These are phyloP conservation scores for Platyrinchus mystaceus DNA, from an alignment of 2,797 vertebrate species.

Conservation along the genomic window DNA sequence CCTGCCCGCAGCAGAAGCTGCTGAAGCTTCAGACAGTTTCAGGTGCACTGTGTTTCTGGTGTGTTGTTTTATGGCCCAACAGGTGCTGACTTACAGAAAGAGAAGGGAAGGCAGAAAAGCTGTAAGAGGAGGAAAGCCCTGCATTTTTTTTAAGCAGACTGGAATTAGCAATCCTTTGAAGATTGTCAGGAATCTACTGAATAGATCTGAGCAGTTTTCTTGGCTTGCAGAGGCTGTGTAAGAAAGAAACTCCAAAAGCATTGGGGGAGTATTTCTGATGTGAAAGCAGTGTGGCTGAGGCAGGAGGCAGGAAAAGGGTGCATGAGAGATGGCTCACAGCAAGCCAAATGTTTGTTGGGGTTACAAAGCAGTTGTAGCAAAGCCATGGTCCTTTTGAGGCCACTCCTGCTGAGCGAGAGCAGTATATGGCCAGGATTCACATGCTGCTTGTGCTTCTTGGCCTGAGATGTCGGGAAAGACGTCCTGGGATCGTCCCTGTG, in stretches of 20 bases:
- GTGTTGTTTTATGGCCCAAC: neutral
- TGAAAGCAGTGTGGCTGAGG: neutral
- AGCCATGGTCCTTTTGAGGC: neutral
- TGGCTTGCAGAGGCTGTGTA: neutral
- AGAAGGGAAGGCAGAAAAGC: neutral
- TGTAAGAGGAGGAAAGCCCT: neutral
- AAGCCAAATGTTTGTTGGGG: neutral
- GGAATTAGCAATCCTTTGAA: constrained; percentile 6
- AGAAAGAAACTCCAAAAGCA: neutral
- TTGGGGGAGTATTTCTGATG: neutral
- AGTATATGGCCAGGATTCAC: neutral
- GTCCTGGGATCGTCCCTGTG: neutral
- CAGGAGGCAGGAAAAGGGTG: neutral
- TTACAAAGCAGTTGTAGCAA: neutral
- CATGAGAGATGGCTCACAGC: neutral
- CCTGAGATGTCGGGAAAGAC: neutral
- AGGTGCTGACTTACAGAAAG: neutral
- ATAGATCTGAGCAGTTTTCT: neutral
- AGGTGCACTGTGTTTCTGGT: neutral
- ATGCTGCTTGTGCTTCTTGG: neutral
- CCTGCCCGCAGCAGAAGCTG: neutral
- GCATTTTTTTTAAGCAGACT: neutral
- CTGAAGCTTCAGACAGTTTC: neutral
- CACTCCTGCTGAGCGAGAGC: neutral
- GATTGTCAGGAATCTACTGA: neutral